Conservation (phyloP, 2,797 vertebrate genomes). For the Petrocephalus schoutedeni region DNA sequence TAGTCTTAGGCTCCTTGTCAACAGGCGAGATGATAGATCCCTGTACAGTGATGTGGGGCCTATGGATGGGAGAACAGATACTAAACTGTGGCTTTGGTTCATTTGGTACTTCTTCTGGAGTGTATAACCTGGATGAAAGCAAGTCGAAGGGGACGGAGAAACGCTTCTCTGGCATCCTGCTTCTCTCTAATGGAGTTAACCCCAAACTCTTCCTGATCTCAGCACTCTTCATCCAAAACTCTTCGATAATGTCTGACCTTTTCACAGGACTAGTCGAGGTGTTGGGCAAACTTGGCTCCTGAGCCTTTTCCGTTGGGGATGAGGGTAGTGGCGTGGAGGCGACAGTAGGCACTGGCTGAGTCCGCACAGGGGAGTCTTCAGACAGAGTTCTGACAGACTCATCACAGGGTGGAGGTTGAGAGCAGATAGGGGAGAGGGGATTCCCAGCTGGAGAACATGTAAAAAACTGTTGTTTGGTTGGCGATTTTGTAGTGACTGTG, state of each 20-base stretch:
- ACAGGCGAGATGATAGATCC: conserved; percentile 70
- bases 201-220: conserved; percentile 92
- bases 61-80: conserved; percentile 68
- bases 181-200: conserved; percentile 75
- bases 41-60: conserved; percentile 72
- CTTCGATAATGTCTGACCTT: conserved; percentile 82
- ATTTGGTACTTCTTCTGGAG: conserved; percentile 50
- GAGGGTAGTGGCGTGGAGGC: conserved; percentile 75
- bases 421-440: conserved; percentile 79
- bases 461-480: conserved; percentile 55
- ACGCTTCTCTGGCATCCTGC: conserved; percentile 61
- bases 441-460: conserved; percentile 58
- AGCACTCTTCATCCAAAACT: conserved; percentile 93
- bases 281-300: conserved; percentile 51
- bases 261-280: conserved; percentile 66
- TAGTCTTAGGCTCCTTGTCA: conserved; percentile 63
- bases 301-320: conserved; percentile 47
- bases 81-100: conserved; percentile 62
- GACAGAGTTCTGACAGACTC: conserved; percentile 71
- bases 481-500: conserved; percentile 54
- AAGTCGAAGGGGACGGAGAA: conserved; percentile 47
- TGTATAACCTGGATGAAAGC: conserved; percentile 52
- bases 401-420: conserved; percentile 76
- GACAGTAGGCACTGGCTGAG: conserved; percentile 75
- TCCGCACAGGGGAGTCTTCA: conserved; percentile 76